Base-by-base conservation (phyloP, 1,140 invertebrate genomes). In the Musca domestica region DNA sequence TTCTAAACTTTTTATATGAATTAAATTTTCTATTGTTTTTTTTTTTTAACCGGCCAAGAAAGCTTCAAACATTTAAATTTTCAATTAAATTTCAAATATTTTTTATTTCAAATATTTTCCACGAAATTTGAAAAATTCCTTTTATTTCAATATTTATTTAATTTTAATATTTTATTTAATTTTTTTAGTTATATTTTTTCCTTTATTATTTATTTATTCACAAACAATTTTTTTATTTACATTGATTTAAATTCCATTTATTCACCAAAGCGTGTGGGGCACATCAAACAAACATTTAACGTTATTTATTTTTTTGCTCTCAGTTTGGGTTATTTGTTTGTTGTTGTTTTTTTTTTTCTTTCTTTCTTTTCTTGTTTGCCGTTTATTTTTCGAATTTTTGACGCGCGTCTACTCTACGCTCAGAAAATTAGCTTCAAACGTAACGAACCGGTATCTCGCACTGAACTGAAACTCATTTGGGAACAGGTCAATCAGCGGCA, bases 401-500 rank as follows among this genome's bases (percentile, higher is more conserved):
- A 20, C 48, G 20, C 68, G 63, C 68, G 25, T n/a, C 27, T 41
- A 66, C 9, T 65, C 34, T 12, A 41, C 34, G 34, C 9, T 12
- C 30, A 34, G n/a, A 41, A 41, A 61, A 12, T 64, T 64, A n/a
- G 51, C 64, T 69, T 69, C 52, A 66, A 69, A 65, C 68, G 51
- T 65, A 66, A 65, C 58, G 68, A 69, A 69, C 68, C 68, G 68
- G 68, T 69, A 63, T 69, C 68, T 65, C 65, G 63, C 63, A 69
- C 68, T 69, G 49, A 69, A 69, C 64, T 51, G 34, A 52, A 64
- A 69, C 48, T 69, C 68, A 66, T 61, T 66, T 72, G 73, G 74
- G 71, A 75, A 75, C 74, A 75, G 74, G 74, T 75, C 74, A 72
- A 68, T 66, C 46, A 72, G 66, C 68, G 34, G 34, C 27, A 61